Base-by-base conservation (phyloP, 1,140 invertebrate species). In the Caenorhabditis remanei region DNA sequence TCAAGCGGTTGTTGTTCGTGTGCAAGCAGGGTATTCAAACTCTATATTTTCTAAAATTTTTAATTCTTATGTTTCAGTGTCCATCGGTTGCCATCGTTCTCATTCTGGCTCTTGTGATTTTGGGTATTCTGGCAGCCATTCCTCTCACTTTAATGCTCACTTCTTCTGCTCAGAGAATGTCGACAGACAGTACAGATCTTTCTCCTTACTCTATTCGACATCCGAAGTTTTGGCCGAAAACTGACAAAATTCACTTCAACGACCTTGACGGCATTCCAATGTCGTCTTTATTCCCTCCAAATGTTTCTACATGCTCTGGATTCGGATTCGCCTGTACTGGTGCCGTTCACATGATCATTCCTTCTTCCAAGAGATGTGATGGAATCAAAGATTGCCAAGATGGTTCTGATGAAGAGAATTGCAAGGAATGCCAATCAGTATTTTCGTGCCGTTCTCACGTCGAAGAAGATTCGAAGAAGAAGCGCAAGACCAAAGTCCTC, bases 371-470 rank as follows among this genome's bases (percentile, higher is more conserved):
- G 19, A 84, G 87, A 9, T 89, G 88, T 41, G 88, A 89, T 58
- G 88, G 88, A 9, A 50, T 85, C 24, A 61, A 55, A 58, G 88
- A 89, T 53, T 89, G 88, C 53, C 55, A 43, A 5, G 88, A 89
- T 24, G 88, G 83, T n/a, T 89, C 88, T 40, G 88, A 89, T 46
- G 88, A 89, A 46, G 58, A 61, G 24, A 84, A 88, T 43, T 89
- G 88, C 84, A 53, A 67, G 48, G 61, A 79, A 24, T 88, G 87
- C 46, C 87, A 88, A 32, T 55, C 87, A 13, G n/a, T 55, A 8
- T 85, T 67, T 67, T 88, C 87, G 41, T 84, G 87, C 83, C 71
- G 40, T 21, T 63, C 61, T 32, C 24, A 48, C 24, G 5, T 43
- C 11, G 83, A 56, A 14, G 87, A 84, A 19, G 43, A 63, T 40